Evolutionary conservation across 2,113 vertebrate genomes (phyloP), one percentile per base, ranked within the genome.

Genomic region (Telmatochromis sp.): DNA sequence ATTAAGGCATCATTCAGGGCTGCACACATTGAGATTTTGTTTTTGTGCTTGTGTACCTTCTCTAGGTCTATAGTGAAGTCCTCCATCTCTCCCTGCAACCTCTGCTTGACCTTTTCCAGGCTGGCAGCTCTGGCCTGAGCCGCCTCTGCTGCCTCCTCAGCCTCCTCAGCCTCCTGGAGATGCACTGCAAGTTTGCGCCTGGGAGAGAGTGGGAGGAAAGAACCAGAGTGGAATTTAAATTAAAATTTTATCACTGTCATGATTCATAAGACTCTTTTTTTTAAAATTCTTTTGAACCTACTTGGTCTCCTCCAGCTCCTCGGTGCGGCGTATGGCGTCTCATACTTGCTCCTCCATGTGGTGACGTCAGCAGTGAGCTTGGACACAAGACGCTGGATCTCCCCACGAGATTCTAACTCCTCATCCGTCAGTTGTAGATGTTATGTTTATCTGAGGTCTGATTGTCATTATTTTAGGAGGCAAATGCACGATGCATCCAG

Each of bases 271-370:
- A 47, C 2, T 47, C 10, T 31, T 78, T 75, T 47, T 70, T 1
- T 2, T 2, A 0, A 0, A 4, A 47, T 33, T 31, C 3, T 51
- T 28, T 51, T 78, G 26, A 78, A 78, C 45, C 73, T 54, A 92
- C 96, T 96, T 97, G 84, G 93, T 96, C 95, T 97, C 95, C 85
- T 97, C 95, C 55, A 97, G 95, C 83, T 97, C 94, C 90, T 97
- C 89, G 0, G 94, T 96, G 91, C 91, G 94, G 68, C 96, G 94
- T 84, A 63, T 96, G 92, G 93, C 95, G 2, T 96, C 95, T 95
- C 92, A 1, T 95, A 89, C 89, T 97, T 96, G 93, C 83, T 96
- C 91, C 96, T 97, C 95, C 96, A 97, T 40, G 94, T 89, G 31
- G 94, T 96, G 90, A 96, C 90, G 75, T 97, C 92, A 0, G 90